Evolutionary conservation across 2,888 invertebrate species (phyloP).

Genomic region (Sisyra terminalis): DNA sequence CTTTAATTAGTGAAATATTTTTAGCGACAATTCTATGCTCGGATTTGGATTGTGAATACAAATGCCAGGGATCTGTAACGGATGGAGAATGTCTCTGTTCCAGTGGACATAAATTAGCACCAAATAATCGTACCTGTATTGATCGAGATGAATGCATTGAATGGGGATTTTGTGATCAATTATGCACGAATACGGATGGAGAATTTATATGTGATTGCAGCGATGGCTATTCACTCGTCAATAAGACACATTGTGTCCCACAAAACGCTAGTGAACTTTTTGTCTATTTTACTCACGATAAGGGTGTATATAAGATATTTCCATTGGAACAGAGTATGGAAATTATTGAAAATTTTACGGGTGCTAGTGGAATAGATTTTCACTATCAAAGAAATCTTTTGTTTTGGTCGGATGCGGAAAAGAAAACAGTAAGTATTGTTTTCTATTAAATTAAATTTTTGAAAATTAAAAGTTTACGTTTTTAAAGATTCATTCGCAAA

Average conservation of each 20-base stretch:
- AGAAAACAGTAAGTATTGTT: slow-evolving; percentile 46
- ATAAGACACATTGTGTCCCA: slow-evolving; percentile 45
- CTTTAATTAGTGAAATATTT: slow-evolving; percentile 15
- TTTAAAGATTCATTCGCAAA: slow-evolving; percentile 41
- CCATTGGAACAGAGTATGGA: slow-evolving; percentile 43
- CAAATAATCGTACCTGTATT: slow-evolving; percentile 71
- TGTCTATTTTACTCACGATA: slow-evolving; percentile 53
- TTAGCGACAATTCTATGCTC: slow-evolving; percentile 69
- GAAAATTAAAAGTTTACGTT: slow-evolving; percentile 5
- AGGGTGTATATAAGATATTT: slow-evolving; percentile 53
- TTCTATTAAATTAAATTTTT: background rate
- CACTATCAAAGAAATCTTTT: slow-evolving; percentile 60
- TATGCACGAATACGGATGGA: slow-evolving; percentile 76
- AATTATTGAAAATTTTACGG: slow-evolving; percentile 62
- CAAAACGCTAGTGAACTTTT: slow-evolving; percentile 38
- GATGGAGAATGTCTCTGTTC: slow-evolving; percentile 87
- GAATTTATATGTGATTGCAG: slow-evolving; percentile 75
- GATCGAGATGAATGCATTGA: slow-evolving; percentile 86
- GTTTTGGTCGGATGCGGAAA: slow-evolving; percentile 83
- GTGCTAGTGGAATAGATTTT: slow-evolving; percentile 74
- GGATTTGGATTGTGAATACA: slow-evolving; percentile 73
- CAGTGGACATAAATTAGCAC: slow-evolving; percentile 64
- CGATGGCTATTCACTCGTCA: slow-evolving; percentile 50
- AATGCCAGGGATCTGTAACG: slow-evolving; percentile 75
- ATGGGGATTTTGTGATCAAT: slow-evolving; percentile 92